Conservation (phyloP, 2,113 vertebrate genomes). For the Promerops cafer region DNA sequence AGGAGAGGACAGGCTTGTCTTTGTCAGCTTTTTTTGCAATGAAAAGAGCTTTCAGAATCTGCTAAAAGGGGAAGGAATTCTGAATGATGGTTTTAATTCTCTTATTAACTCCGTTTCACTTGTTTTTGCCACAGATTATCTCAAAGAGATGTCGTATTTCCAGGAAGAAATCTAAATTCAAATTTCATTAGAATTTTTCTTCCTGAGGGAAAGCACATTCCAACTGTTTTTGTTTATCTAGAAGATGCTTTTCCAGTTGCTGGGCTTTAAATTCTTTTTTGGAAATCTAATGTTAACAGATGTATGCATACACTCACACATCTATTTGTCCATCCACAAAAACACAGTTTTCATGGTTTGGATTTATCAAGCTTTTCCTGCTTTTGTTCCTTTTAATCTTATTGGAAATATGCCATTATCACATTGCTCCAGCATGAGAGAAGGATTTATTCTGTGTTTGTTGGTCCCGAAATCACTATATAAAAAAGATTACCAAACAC, state of each 20-base stretch:
- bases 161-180: constrained; percentile 4
- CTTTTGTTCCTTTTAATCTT: constrained; percentile 15
- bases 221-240: background rate
- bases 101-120: constrained; percentile 14
- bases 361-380: constrained; percentile 7
- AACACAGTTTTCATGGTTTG: background rate
- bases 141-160: background rate
- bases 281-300: background rate
- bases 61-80: constrained; percentile 43
- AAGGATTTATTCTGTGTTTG: background rate
- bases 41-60: constrained; percentile 52
- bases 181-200: constrained; percentile 30
- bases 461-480: background rate
- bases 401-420: background rate
- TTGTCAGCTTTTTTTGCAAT: constrained; percentile 64
- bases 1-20: constrained; percentile 49
- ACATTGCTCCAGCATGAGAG: background rate
- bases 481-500: background rate
- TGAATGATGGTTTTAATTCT: background rate
- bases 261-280: constrained; percentile 31
- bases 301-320: background rate
- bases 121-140: constrained; percentile 49
- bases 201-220: background rate
- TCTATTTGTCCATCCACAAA: background rate
- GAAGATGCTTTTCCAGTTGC: constrained; percentile 14